Evolutionary conservation across 2,888 invertebrate genomes (phyloP).

Genomic region (Acrobasis suavella): DNA sequence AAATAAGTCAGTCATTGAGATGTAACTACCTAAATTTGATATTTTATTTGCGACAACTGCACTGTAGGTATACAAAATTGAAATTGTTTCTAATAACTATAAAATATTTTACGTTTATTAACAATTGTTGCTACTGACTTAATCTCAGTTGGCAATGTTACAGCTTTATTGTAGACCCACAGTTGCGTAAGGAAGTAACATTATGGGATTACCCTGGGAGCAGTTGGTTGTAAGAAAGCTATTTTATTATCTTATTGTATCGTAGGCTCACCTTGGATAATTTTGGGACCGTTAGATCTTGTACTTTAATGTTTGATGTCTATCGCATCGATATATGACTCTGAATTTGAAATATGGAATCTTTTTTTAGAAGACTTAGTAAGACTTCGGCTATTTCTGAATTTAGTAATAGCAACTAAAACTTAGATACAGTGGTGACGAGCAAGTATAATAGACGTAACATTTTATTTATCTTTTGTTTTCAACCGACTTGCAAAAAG

Average conservation of each 20-base stretch:
- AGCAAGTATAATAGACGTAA: no score
- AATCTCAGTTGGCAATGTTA: no score
- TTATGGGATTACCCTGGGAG: slow-evolving; percentile 52
- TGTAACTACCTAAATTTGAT: not conserved
- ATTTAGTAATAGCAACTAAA: no score
- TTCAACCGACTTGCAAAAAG: no score
- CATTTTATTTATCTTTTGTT: no score
- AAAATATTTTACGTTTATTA: not conserved
- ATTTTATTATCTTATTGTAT: slow-evolving; percentile 55
- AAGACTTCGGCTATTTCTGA: no score
- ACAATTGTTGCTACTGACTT: slow-evolving; percentile 44
- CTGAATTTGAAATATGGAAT: no score
- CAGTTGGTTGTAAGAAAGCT: slow-evolving; percentile 61
- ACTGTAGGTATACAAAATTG: not conserved
- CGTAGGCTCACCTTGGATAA: slow-evolving; percentile 54
- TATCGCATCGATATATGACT: no score
- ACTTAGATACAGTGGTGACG: no score
- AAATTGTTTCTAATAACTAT: not conserved
- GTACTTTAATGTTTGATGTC: slow-evolving; percentile 56
- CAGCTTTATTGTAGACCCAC: slow-evolving; percentile 30
- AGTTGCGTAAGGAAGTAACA: slow-evolving; percentile 55
- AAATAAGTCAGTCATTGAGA: no score
- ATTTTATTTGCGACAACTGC: not conserved
- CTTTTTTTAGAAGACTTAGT: no score
- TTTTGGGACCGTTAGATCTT: slow-evolving; percentile 58